These are phyloP conservation scores for Pantherophis alleghaniensis DNA, from an alignment of 2,797 vertebrate genomes.

Conservation along the genomic window DNA sequence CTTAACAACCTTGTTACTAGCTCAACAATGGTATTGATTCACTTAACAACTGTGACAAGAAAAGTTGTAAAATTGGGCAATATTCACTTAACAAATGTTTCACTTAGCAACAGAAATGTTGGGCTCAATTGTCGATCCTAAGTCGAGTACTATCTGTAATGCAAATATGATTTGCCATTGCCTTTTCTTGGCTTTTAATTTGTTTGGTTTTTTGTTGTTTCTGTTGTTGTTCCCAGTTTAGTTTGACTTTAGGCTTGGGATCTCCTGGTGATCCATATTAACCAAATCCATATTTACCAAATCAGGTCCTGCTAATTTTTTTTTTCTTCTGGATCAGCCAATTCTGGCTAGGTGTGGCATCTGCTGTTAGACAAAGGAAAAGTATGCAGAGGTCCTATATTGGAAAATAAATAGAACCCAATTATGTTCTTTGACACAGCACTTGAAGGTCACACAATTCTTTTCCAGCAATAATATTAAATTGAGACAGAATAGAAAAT, in stretches of 20 bases:
- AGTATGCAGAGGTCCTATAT: no score
- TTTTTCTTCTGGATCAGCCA: background rate
- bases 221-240: background rate
- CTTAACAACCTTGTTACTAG: no score
- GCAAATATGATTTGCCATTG: background rate
- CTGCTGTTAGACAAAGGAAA: background rate
- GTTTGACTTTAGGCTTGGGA: background rate
- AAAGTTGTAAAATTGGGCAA: no score
- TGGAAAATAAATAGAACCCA: background rate
- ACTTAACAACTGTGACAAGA: no score
- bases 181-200: background rate
- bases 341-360: background rate
- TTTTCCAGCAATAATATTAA: slow-evolving; percentile 7
- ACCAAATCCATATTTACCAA: background rate
- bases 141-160: background rate
- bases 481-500: background rate
- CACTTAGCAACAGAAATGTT: no score
- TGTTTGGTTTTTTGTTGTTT: background rate
- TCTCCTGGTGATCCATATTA: background rate
- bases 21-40: no score
- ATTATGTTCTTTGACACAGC: no score
- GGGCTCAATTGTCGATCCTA: no score
- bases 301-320: background rate
- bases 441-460: background rate
- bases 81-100: no score